Base-by-base conservation (phyloP, 2,113 vertebrate genomes). In the Psettodes erumei region DNA sequence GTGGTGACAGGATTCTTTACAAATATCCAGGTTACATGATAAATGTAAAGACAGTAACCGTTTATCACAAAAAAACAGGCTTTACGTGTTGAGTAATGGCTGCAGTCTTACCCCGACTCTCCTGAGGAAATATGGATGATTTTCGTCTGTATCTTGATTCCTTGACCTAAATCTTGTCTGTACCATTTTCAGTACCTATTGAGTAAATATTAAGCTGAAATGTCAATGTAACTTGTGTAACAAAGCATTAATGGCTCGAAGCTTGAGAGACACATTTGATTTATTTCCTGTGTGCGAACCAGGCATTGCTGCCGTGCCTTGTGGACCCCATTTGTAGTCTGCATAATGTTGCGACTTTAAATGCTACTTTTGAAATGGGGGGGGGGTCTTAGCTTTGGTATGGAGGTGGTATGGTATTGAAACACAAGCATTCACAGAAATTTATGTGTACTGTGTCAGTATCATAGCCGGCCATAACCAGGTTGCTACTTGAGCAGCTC, bases 271-370 rank as follows among this genome's bases (percentile, higher is more conserved):
- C 13, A 53, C 3, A 54, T 35, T 51, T 23, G 12, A 42, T 50
- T 68, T n/a, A 11, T 61, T 63, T 10, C 18, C 45, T 30, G 4
- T 32, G n/a, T 58, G 50, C 56, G 16, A 43, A 43, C 15, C 43
- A 55, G 33, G 60, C 50, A 59, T 53, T 54, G 54, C 45, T 60
- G 61, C 54, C 66, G 61, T 60, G 43, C 21, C 43, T 53, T 60
- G 21, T 40, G 68, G 43, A 47, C 62, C 27, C 21, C 27, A 65
- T 35, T 48, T 2, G 0, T 51, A 21, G 28, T 32, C 23, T 45
- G 28, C 12, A 43, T 33, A 48, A 51, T 55, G 6, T 42, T 75
- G 35, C 33, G 71, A 11, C 19, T 48, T 27, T 23, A 35, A 35
- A 64, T 58, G 16, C 38, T 64, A 38, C 42, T 37, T 32, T 54